Percentiles rank a stretch among this genome's conserved stretches.
Evolutionary conservation across 2,797 vertebrate genomes (phyloP).

Genomic region (Syngnathus rostellatus): DNA sequence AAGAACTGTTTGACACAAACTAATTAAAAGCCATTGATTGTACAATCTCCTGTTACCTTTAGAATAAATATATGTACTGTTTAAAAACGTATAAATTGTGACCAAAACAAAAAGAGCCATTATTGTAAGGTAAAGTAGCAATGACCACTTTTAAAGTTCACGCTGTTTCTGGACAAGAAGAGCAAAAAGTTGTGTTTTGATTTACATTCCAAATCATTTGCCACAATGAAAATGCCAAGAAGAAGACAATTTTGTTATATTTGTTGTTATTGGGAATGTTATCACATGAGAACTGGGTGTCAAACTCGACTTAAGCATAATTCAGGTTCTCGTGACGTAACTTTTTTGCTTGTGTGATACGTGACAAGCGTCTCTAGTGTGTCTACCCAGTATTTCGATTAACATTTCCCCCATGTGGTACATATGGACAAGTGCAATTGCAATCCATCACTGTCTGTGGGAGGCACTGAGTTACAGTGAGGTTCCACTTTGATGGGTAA

Average conservation of each 20-base stretch:
- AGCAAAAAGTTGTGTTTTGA: too few relatives aligned
- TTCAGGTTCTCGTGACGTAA: conserved; percentile 17
- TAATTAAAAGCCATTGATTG: conserved; percentile 57
- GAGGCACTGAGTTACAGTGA: conserved; percentile 67
- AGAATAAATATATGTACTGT: conserved; percentile 40
- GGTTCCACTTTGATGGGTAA: conserved; percentile 69
- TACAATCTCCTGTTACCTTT: conserved; percentile 60
- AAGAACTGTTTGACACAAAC: conserved; percentile 58
- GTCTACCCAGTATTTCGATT: conserved; percentile 66
- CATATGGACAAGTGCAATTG: conserved; percentile 53
- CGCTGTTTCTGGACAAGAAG: too few relatives aligned
- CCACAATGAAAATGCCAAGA: too few relatives aligned
- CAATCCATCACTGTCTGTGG: conserved; percentile 73
- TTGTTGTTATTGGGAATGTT: not conserved
- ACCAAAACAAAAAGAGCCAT: not conserved
- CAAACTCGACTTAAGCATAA: conserved; percentile 4
- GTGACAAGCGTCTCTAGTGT: conserved; percentile 39
- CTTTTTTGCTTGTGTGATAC: conserved; percentile 15
- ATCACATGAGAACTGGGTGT: conserved; percentile 7
- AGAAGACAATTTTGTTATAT: too few relatives aligned
- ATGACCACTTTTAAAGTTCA: too few relatives aligned
- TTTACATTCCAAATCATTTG: too few relatives aligned
- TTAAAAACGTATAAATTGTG: conserved; percentile 9
- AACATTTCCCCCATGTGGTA: conserved; percentile 59
- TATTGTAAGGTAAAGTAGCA: not conserved